phyloP scores from a whole-genome alignment of 2,797 vertebrate genomes.

The Buceros bicornis region DNA sequence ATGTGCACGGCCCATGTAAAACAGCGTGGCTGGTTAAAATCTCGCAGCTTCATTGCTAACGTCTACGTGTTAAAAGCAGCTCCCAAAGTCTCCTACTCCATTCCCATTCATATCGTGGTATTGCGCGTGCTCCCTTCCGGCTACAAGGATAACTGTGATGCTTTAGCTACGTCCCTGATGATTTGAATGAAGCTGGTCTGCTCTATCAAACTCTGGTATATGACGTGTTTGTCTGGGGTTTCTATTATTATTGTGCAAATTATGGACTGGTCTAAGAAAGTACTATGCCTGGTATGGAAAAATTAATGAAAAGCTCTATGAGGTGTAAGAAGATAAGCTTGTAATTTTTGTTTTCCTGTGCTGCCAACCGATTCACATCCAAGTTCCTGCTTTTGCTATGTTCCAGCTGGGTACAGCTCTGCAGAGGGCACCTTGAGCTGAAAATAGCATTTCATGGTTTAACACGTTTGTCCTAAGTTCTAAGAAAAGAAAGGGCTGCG shows the following conservation, averaged over 20 bases:
- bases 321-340: background rate
- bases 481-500: background rate
- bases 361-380: background rate
- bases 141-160: background rate
- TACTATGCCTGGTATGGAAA: background rate
- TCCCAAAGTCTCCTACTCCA: background rate
- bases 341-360: background rate
- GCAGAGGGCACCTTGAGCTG: background rate
- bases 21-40: background rate
- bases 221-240: background rate
- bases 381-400: background rate
- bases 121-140: background rate
- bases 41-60: background rate
- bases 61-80: background rate
- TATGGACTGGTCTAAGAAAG: background rate
- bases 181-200: rapidly evolving
- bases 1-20: background rate
- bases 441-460: background rate
- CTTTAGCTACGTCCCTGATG: rapidly evolving
- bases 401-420: background rate
- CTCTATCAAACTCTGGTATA: background rate
- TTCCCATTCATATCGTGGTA: rapidly evolving
- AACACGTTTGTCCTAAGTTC: background rate
- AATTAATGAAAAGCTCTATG: background rate
- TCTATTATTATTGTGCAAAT: background rate